Evolutionary conservation across 2,113 vertebrate species (phyloP).

Genomic region (Archocentrus centrarchus): DNA sequence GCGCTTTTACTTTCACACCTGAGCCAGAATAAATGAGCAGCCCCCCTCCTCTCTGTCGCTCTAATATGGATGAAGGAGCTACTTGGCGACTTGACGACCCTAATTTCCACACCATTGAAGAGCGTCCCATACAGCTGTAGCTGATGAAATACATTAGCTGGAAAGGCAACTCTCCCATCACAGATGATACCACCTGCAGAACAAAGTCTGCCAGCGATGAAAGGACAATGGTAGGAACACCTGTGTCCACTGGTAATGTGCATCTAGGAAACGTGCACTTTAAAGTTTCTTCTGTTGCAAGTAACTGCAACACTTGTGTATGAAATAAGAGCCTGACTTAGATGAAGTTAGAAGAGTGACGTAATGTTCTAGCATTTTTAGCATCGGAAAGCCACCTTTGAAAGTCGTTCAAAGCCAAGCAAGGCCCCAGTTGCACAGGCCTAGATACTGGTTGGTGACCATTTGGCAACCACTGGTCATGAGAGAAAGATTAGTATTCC

Average conservation of each 20-base stretch:
- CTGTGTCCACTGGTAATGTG: constrained; percentile 46
- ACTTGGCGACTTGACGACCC: constrained; percentile 64
- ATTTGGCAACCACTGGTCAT: background rate
- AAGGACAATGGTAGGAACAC: constrained; percentile 49
- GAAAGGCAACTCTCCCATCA: constrained; percentile 52
- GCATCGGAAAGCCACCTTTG: background rate
- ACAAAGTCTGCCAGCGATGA: constrained; percentile 68
- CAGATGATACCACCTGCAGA: constrained; percentile 58
- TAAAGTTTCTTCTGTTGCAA: background rate
- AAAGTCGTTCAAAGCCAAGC: background rate
- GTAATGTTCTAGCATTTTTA: background rate
- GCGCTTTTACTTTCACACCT: constrained; percentile 41
- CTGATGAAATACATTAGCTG: constrained; percentile 67
- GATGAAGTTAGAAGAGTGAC: background rate
- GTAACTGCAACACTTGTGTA: constrained; percentile 10
- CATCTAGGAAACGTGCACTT: background rate
- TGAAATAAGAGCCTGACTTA: background rate
- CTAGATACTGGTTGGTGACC: background rate
- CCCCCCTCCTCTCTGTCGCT: background rate
- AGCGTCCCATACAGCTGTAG: constrained; percentile 62
- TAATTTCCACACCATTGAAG: constrained; percentile 71
- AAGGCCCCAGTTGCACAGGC: background rate
- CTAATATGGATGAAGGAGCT: constrained; percentile 69
- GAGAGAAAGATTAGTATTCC: background rate
- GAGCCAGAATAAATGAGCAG: constrained; percentile 51